A percentile compares a stretch with the other conserved stretches of the same genome.
phyloP scores from a whole-genome alignment of 2,113 vertebrate species.

The Phalacrocorax aristotelis region DNA sequence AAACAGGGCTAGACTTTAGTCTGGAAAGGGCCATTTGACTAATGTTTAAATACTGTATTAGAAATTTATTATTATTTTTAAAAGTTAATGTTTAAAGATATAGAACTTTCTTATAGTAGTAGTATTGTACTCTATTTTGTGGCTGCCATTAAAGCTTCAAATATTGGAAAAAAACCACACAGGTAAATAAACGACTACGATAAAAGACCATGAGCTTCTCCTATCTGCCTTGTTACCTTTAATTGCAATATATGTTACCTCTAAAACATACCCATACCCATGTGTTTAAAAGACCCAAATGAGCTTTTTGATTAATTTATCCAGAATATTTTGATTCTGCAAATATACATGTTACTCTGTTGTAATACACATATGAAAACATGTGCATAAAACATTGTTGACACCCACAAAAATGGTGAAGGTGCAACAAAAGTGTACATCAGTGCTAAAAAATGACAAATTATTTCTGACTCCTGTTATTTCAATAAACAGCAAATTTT shows the following conservation, averaged over 20 bases:
- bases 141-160: background rate
- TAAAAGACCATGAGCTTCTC: background rate
- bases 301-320: background rate
- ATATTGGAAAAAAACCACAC: background rate
- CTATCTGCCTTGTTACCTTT: background rate
- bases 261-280: background rate
- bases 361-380: background rate
- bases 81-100: background rate
- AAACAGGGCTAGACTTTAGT: background rate
- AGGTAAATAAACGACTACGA: background rate
- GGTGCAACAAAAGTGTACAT: background rate
- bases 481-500: background rate
- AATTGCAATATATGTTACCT: background rate
- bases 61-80: background rate
- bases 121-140: background rate
- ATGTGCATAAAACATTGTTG: background rate
- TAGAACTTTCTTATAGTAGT: background rate
- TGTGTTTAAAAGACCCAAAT: background rate
- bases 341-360: background rate
- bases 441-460: background rate
- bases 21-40: background rate
- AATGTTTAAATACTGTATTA: background rate
- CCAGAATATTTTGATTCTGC: background rate
- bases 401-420: background rate
- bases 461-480: background rate